phyloP scores from a whole-genome alignment of 2,113 vertebrate genomes.

The human region DNA sequence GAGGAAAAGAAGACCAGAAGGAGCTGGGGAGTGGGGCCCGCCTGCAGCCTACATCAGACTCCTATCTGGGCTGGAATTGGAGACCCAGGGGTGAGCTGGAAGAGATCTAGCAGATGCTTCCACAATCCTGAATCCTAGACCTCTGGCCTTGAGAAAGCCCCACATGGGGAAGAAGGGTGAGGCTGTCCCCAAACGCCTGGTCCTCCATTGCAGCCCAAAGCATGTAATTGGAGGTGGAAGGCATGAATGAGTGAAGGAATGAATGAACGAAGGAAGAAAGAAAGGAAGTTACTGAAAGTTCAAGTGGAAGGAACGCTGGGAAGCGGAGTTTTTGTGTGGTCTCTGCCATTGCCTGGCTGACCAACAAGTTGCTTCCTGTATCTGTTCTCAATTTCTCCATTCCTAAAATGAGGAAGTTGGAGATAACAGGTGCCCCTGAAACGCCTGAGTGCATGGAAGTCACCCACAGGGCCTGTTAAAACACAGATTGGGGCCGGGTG shows the following conservation, averaged over 20 bases:
- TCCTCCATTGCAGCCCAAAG: background rate
- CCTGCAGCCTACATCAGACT: background rate
- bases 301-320: background rate
- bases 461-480: background rate
- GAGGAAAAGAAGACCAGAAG: background rate
- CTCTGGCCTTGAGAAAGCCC: background rate
- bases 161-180: background rate
- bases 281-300: background rate
- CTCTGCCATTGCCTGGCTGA: background rate
- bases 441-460: background rate
- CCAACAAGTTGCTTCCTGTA: background rate
- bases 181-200: background rate
- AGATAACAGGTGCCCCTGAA: background rate
- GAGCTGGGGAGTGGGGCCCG: accelerated
- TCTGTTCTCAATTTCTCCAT: background rate
- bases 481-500: background rate
- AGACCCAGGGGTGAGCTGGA: background rate
- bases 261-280: background rate
- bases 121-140: background rate
- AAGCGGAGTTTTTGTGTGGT: background rate
- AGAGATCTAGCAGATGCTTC: background rate
- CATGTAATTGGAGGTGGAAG: too few species aligned
- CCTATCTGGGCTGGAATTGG: background rate
- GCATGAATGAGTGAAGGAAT: background rate
- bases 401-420: conserved; percentile 44